Evolutionary conservation across 1,140 invertebrate species (phyloP), one percentile per base, ranked within the genome.

Genomic region (Drosophila kanapiae): DNA sequence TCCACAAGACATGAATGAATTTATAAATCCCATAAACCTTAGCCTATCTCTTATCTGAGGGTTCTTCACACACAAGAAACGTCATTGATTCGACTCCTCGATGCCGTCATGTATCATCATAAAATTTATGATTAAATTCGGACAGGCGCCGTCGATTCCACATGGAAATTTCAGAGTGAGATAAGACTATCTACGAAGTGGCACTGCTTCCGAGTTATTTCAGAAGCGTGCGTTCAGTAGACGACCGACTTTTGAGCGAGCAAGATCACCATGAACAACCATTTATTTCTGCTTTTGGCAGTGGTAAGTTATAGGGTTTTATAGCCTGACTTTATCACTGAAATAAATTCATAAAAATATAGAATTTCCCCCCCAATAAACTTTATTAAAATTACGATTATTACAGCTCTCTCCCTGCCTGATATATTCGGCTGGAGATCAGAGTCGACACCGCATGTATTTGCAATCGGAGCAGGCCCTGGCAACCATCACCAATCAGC

Each of bases 391-490:
- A 11, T 29, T 23, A 0, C 1, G 8, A 23, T 13, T 37, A 5
- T 35, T 14, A 11, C 13, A 76, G 61, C 38, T 58, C 23, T 43
- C 16, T 16, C 35, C 47, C 4, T 18, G 13, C 0, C 1, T 16
- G 1, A 23, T 71, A 3, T 3, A 18, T 0, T 27, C 72, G 3
- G 78, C 76, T 16, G 84, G 84, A 0, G 85, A 90, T 53, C 74
- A 45, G 5, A 68, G 33, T 9, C 78, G 69, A 0, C 56, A 65
- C 51, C 80, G 85, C 1, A 38, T 88, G 35, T 84, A 54, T 16
- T 13, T 42, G 2, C 85, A 88, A 29, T 75, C 85, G 4, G 74
- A 90, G 13, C 78, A 84, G 16, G 82, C 69, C 3, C 11, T 88
- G 7, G 38, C 35, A 8, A 31, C 62, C 3, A 71, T 88, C 1